phyloP scores from a whole-genome alignment of 2,113 vertebrate species.

The Tursiops truncatus region DNA sequence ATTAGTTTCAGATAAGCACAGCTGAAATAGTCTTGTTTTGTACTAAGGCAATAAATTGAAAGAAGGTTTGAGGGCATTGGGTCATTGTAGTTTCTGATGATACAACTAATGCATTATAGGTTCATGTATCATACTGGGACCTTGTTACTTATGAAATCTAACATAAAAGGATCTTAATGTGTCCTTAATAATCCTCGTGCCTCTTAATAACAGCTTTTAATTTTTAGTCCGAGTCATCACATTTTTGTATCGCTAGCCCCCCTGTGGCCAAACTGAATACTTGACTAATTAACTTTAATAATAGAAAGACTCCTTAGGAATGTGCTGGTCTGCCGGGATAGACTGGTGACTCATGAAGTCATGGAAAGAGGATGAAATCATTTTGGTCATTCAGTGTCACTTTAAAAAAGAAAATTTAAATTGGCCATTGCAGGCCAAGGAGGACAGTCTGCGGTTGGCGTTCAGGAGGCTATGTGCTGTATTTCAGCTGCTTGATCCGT shows the following conservation, averaged over 20 bases:
- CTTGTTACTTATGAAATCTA: background rate
- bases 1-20: slow-evolving; percentile 56
- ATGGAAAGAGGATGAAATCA: background rate
- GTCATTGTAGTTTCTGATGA: background rate
- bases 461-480: background rate
- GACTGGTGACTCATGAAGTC: background rate
- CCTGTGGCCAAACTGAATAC: slow-evolving; percentile 50
- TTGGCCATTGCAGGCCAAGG: background rate
- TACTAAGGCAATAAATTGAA: slow-evolving; percentile 35
- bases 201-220: slow-evolving; percentile 65
- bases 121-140: background rate
- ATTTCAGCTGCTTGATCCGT: slow-evolving; percentile 7
- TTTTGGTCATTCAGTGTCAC: background rate
- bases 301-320: slow-evolving; percentile 60
- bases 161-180: background rate
- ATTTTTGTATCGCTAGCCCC: slow-evolving; percentile 30
- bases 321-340: slow-evolving; percentile 45
- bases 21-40: slow-evolving; percentile 55
- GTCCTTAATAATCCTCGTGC: slow-evolving; percentile 35
- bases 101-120: background rate
- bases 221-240: slow-evolving; percentile 53
- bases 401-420: background rate
- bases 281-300: slow-evolving; percentile 78
- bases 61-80: slow-evolving; percentile 42
- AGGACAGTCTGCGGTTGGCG: background rate